A percentile compares a stretch with the other conserved stretches of the same genome.
These are phyloP conservation scores for Spodoptera litura DNA, from an alignment of 1,140 invertebrate genomes.

Conservation along the genomic window DNA sequence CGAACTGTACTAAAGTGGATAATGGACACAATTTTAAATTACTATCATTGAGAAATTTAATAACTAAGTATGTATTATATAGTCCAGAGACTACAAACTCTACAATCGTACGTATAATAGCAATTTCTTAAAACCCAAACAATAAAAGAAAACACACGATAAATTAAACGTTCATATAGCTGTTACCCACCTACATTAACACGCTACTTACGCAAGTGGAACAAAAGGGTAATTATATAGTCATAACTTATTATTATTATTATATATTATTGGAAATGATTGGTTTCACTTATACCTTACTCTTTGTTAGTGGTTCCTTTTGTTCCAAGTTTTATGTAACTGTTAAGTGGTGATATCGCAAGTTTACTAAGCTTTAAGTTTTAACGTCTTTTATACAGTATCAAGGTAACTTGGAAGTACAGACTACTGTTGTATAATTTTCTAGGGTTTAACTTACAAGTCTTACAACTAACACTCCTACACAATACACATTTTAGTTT, in stretches of 20 bases:
- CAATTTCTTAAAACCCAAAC: neutral
- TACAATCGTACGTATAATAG: too few relatives aligned
- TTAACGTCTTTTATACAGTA: constrained; percentile 10
- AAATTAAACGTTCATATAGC: neutral
- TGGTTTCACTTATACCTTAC: constrained; percentile 35
- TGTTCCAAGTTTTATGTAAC: constrained; percentile 35
- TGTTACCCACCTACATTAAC: constrained; percentile 28
- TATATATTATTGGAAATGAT: constrained; percentile 42
- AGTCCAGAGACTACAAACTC: too few relatives aligned
- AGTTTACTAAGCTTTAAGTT: constrained; percentile 11
- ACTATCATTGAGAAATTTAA: too few relatives aligned
- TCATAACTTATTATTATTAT: constrained; percentile 1
- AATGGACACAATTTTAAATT: too few relatives aligned
- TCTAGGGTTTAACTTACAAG: constrained; percentile 10
- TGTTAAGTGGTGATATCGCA: constrained; percentile 9
- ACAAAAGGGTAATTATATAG: constrained; percentile 43
- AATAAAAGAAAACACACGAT: constrained; percentile 22
- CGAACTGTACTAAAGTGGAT: too few relatives aligned
- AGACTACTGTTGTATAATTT: constrained; percentile 4
- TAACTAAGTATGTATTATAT: too few relatives aligned
- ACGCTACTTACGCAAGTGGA: constrained; percentile 14
- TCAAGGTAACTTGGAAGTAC: constrained; percentile 14
- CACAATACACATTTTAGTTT: neutral
- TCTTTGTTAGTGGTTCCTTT: constrained; percentile 23
- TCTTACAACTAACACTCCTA: neutral